A percentile compares a stretch with the other conserved stretches of the same genome.
Conservation (phyloP, 2,797 vertebrate species). For the Oceanodroma leucorhoa region DNA sequence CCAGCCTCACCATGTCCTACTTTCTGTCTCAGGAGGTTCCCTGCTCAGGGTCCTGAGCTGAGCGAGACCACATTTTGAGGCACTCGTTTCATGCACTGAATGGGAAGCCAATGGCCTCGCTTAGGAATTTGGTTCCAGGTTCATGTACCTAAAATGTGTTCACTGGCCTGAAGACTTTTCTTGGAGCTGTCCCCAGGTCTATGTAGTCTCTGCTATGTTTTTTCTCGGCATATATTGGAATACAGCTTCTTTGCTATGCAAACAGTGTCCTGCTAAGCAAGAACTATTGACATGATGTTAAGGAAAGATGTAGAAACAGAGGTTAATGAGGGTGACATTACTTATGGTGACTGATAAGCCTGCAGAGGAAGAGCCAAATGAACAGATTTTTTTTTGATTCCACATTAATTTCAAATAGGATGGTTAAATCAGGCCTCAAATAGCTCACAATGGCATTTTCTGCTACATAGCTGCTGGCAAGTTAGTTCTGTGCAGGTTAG, state of each 20-base stretch:
- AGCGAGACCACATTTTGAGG: not conserved
- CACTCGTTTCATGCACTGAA: not conserved
- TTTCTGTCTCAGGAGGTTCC: not conserved
- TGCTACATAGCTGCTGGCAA: not conserved
- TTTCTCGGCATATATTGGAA: not conserved
- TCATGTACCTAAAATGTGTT: not conserved
- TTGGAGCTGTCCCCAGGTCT: not conserved
- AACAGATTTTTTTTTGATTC: not conserved
- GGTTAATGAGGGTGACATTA: not conserved
- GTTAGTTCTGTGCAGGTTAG: not conserved
- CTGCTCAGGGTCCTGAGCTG: not conserved
- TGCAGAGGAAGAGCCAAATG: not conserved
- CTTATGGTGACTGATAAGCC: not conserved
- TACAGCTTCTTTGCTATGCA: not conserved
- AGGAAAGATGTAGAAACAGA: not conserved
- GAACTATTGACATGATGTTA: not conserved
- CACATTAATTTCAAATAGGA: not conserved
- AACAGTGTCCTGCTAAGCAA: not conserved
- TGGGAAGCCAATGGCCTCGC: not conserved
- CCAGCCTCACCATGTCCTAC: not conserved
- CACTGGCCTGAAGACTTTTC: not conserved
- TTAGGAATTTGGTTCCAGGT: not conserved
- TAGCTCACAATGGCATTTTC: not conserved
- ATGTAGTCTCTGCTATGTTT: not conserved
- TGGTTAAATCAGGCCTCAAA: not conserved